Base-by-base conservation (phyloP, 2,797 vertebrate species). In the Melanotaenia trifasciata region DNA sequence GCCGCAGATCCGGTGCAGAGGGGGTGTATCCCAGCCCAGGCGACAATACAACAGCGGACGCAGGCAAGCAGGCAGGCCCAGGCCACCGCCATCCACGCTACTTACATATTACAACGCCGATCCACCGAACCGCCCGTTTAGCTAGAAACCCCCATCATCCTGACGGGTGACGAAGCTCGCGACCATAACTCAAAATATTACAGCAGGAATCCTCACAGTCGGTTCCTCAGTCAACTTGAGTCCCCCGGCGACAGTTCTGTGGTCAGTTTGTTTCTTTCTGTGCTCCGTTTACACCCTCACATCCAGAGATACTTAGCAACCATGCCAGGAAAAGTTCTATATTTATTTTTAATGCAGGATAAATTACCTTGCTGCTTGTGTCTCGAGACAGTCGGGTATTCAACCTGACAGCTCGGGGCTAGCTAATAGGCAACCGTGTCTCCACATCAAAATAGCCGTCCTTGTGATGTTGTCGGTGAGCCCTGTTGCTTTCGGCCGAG, bases 41-140 rank as follows among this genome's bases (percentile, higher is more conserved):
- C 86, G 79, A 80, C 84, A 82, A 74, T 30, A 81, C 72, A 81
- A 78, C 63, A 75, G 73, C 65, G 56, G 62, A 45, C 1, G 69
- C 60, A 68, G 58, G 67, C 77, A 78, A 59, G 47, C 57, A 53
- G 61, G 72, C 67, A 79, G 73, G 43, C 61, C 86, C 79, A 76
- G 83, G 86, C 87, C 86, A 80, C 77, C 74, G 69, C 73, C 83
- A 76, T 78, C 77, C 78, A 70, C 78, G 72, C 68, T 65, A 57
- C 83, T 87, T 80, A 91, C 87, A 93, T 89, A 85, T 86, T 84
- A 88, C 50, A 47, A 70, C 67, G 60, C 32, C 66, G 70, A 78
- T 78, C 64, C 86, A 20, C 40, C 18, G 80, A 84, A 58, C 57
- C 63, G 68, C 51, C 58, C 53, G 66, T 63, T 50, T 28, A 60